A percentile compares a stretch with the other conserved stretches of the same genome.
phyloP scores from a whole-genome alignment of 2,888 invertebrate genomes.

The Leptogaster cylindrica region DNA sequence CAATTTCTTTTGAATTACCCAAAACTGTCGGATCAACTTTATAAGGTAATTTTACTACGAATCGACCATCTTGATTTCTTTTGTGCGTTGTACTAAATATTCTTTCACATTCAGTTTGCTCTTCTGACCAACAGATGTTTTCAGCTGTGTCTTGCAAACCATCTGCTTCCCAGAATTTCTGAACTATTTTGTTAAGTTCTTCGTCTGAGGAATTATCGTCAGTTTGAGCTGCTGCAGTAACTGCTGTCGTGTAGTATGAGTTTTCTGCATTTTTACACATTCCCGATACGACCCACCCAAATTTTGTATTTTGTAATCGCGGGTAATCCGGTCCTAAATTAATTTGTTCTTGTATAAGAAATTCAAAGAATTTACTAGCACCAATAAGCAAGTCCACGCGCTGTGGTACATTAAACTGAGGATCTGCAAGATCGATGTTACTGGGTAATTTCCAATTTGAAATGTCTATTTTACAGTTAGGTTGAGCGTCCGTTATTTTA shows the following conservation, averaged over 20 bases:
- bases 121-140: slow-evolving; percentile 11
- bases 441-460: not conserved
- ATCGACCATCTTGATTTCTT: slow-evolving; percentile 12
- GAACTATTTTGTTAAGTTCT: not conserved
- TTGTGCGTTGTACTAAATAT: too few species aligned
- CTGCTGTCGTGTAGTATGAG: not conserved
- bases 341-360: not conserved
- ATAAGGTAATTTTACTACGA: slow-evolving; percentile 3
- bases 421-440: not conserved
- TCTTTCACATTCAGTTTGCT: slow-evolving; percentile 32
- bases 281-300: too few species aligned
- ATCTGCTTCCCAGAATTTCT: slow-evolving; percentile 39
- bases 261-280: not conserved
- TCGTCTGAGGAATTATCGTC: not conserved
- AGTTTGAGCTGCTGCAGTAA: not conserved
- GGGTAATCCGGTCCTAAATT: not conserved
- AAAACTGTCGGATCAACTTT: not conserved
- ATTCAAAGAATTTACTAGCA: not conserved
- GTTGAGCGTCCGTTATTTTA: not conserved
- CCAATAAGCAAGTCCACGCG: not conserved
- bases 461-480: not conserved
- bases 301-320: slow-evolving; percentile 3
- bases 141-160: not conserved
- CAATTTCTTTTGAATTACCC: too few species aligned
- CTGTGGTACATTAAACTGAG: not conserved